Percentiles rank a stretch among this genome's conserved stretches.
Evolutionary conservation across 1,140 invertebrate genomes (phyloP).

Genomic region (Homalodisca vitripennis): DNA sequence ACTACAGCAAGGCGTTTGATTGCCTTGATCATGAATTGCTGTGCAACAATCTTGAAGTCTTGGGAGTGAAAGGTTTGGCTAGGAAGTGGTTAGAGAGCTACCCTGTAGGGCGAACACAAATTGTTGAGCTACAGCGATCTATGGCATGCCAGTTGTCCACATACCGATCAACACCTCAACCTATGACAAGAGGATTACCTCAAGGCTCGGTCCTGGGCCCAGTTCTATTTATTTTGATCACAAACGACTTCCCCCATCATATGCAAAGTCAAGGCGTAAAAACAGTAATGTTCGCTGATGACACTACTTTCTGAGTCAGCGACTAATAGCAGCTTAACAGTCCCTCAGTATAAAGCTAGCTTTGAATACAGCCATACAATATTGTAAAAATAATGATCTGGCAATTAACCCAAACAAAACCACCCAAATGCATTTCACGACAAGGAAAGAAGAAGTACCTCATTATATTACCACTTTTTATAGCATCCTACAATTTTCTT

Average conservation of each 20-base stretch:
- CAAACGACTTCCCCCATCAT: background rate
- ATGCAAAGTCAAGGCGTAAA: too few species aligned
- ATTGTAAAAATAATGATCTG: background rate
- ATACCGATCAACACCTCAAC: too few species aligned
- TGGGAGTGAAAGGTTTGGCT: background rate
- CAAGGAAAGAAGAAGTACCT: too few species aligned
- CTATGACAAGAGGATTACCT: too few species aligned
- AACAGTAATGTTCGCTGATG: background rate
- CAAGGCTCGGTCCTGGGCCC: too few species aligned
- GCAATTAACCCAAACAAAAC: too few species aligned
- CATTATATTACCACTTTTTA: too few species aligned
- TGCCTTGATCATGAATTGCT: background rate
- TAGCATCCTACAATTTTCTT: too few species aligned
- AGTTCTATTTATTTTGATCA: background rate
- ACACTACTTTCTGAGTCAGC: background rate
- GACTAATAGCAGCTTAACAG: background rate
- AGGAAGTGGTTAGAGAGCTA: background rate
- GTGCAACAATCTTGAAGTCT: background rate
- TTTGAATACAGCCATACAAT: background rate
- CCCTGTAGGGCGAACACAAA: background rate
- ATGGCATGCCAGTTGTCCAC: background rate
- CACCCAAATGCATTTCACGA: too few species aligned
- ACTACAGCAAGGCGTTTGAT: background rate
- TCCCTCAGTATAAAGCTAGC: too few species aligned
- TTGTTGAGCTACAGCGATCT: background rate